A percentile compares a stretch with the other conserved stretches of the same genome.
phyloP scores from a whole-genome alignment of 2,113 vertebrate species.

The Alces alces region DNA sequence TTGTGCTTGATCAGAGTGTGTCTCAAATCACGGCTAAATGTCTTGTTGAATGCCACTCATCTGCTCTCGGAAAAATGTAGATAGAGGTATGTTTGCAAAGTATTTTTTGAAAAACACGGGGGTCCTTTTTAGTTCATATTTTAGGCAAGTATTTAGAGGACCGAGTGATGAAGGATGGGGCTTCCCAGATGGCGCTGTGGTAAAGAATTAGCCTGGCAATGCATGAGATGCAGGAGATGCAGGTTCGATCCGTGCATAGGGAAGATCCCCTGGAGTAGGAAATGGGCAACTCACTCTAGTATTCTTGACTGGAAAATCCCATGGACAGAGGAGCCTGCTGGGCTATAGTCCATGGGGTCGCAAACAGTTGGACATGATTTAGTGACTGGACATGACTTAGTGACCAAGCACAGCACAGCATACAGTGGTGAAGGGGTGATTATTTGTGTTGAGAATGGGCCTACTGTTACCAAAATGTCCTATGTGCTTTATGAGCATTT shows the following conservation, averaged over 20 bases:
- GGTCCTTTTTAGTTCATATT: background rate
- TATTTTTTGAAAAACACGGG: background rate
- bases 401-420: background rate
- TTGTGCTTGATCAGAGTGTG: background rate
- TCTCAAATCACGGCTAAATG: background rate
- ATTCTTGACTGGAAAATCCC: background rate
- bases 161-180: background rate
- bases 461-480: background rate
- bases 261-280: background rate
- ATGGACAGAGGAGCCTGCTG: background rate
- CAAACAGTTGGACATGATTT: background rate
- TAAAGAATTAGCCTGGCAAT: background rate
- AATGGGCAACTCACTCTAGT: background rate
- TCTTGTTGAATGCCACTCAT: background rate
- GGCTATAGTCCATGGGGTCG: background rate
- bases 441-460: background rate
- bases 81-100: background rate
- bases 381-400: too few relatives aligned
- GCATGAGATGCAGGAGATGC: background rate
- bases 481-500: background rate
- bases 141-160: slow-evolving; percentile 9
- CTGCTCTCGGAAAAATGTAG: background rate
- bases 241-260: background rate
- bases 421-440: background rate
- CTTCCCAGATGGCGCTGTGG: background rate